A percentile compares a stretch with the other conserved stretches of the same genome.
phyloP scores from a whole-genome alignment of 2,113 vertebrate genomes.

The Taxidea taxus region DNA sequence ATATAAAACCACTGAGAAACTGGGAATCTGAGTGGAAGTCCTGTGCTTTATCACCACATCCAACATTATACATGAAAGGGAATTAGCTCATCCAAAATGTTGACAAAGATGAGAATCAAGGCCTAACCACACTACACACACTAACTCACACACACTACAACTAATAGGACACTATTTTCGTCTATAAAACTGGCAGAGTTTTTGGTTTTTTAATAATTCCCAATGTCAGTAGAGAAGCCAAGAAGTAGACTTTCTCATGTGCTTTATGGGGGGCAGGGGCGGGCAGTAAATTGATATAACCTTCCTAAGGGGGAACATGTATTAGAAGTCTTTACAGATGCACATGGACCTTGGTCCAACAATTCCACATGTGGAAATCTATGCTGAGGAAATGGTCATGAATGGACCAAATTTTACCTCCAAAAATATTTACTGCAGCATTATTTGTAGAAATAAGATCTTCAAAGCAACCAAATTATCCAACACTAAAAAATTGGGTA shows the following conservation, averaged over 20 bases:
- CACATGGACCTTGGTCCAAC: not conserved
- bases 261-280: not conserved
- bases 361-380: not conserved
- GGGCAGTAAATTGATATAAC: not conserved
- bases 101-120: not conserved
- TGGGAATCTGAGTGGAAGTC: too few species aligned
- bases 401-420: not conserved
- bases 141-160: not conserved
- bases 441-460: not conserved
- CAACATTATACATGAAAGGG: not conserved
- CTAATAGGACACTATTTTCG: not conserved
- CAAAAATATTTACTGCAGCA: not conserved
- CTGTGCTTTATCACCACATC: not conserved
- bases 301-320: not conserved
- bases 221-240: not conserved
- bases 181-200: not conserved
- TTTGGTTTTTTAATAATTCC: not conserved
- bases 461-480: slow-evolving; percentile 8
- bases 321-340: not conserved
- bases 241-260: not conserved
- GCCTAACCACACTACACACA: not conserved
- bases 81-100: not conserved
- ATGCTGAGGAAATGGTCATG: not conserved
- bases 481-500: not conserved
- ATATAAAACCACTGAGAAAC: not conserved